A percentile compares a stretch with the other conserved stretches of the same genome.
Conservation (phyloP, 92 coral and sea anemone species). For the Heliopora coerulea region DNA sequence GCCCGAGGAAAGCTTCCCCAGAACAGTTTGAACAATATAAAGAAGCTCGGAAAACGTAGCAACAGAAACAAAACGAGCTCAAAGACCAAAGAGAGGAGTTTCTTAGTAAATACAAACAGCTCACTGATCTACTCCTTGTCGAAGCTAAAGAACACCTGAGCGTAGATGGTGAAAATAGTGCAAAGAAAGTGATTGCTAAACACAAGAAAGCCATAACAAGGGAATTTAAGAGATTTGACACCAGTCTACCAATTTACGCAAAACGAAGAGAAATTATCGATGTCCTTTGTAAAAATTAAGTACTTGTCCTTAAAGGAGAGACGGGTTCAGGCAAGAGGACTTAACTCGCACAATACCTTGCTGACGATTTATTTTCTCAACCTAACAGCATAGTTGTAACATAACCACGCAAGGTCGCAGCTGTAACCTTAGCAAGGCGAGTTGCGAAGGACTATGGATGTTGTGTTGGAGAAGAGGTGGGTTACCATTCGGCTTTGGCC, state of each 20-base stretch:
- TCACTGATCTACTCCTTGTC: slow-evolving; percentile 26
- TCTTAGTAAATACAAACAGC: slow-evolving; percentile 25
- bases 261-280: slow-evolving; percentile 58
- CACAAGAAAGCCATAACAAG: slow-evolving; percentile 29
- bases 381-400: slow-evolving; percentile 70
- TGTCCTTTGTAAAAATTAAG: slow-evolving; percentile 61
- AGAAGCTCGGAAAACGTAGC: slow-evolving; percentile 47
- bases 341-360: slow-evolving; percentile 81
- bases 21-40: slow-evolving; percentile 45
- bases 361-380: slow-evolving; percentile 69
- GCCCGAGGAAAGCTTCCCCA: slow-evolving; percentile 26
- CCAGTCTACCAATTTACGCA: slow-evolving; percentile 87
- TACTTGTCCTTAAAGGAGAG: slow-evolving; percentile 74
- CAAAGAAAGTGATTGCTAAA: slow-evolving; percentile 1
- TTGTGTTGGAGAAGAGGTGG: slow-evolving; percentile 64
- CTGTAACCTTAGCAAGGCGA: slow-evolving; percentile 73
- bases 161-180: not conserved
- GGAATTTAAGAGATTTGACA: slow-evolving; percentile 61
- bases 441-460: slow-evolving; percentile 83
- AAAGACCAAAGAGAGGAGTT: slow-evolving; percentile 53
- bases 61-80: slow-evolving; percentile 58
- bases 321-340: too few species aligned
- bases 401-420: slow-evolving; percentile 94
- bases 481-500: slow-evolving; percentile 71
- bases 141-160: slow-evolving; percentile 19